These are phyloP conservation scores for Rousettus leschenaultii DNA, from an alignment of 2,113 vertebrate species.

Conservation along the genomic window DNA sequence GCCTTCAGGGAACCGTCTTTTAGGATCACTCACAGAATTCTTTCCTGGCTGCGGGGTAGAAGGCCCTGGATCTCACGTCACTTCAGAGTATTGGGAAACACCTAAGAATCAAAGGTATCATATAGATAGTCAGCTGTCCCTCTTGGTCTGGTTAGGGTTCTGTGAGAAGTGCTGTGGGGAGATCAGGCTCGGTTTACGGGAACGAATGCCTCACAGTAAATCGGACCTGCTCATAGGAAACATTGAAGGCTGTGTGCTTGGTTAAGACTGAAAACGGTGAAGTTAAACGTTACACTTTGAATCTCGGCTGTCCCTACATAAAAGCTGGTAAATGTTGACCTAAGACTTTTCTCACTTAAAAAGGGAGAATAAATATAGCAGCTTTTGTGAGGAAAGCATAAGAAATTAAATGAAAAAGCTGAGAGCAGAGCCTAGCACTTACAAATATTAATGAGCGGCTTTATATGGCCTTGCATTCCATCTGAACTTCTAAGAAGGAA, in stretches of 20 bases:
- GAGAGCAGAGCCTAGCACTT: background rate
- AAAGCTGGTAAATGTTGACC: background rate
- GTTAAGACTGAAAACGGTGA: background rate
- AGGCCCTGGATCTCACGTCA: no score
- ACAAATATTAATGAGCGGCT: background rate
- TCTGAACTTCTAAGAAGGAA: background rate
- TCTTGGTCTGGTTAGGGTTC: background rate
- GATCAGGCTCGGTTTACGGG: background rate
- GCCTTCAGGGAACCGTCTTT: background rate
- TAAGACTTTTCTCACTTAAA: background rate
- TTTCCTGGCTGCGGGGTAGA: background rate
- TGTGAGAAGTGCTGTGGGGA: rapidly evolving
- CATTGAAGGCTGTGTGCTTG: background rate
- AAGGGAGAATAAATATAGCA: background rate
- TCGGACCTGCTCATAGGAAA: background rate
- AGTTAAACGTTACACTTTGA: rapidly evolving
- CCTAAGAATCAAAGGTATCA: background rate
- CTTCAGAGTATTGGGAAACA: background rate
- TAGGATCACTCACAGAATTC: no score
- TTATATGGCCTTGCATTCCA: rapidly evolving
- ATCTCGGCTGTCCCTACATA: background rate
- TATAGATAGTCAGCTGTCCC: background rate
- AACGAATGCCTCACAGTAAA: background rate
- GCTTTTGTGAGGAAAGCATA: background rate
- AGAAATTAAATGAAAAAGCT: background rate